Percentiles rank a stretch among this genome's conserved stretches.
These are phyloP conservation scores for Dolichomitus sp. DNA, from an alignment of 2,888 invertebrate genomes.

Conservation along the genomic window DNA sequence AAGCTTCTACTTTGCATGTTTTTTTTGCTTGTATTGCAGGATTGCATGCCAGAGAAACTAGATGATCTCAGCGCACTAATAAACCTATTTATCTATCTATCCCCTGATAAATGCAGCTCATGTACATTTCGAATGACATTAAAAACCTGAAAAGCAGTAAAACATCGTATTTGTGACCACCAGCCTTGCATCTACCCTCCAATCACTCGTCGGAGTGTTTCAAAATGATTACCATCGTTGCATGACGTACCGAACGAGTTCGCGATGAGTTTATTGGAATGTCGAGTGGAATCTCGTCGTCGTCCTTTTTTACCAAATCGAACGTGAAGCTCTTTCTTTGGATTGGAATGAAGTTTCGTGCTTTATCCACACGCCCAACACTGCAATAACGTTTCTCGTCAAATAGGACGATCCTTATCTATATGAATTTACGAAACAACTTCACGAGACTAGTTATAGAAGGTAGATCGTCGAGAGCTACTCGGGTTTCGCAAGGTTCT, in stretches of 20 bases:
- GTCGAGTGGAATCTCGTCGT: neutral
- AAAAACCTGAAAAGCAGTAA: too few species aligned
- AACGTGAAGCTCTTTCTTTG: neutral
- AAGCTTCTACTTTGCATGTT: too few species aligned
- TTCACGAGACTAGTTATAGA: conserved; percentile 45
- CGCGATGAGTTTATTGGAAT: neutral
- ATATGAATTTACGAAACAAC: conserved; percentile 3
- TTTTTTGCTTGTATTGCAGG: too few species aligned
- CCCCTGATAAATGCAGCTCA: too few species aligned
- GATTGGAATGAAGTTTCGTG: neutral
- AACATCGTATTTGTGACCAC: too few species aligned
- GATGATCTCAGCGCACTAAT: too few species aligned
- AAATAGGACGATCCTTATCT: neutral
- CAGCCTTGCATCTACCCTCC: too few species aligned
- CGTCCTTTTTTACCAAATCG: neutral
- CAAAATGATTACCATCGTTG: neutral
- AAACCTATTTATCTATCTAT: too few species aligned
- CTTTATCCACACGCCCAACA: neutral
- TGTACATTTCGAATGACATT: too few species aligned
- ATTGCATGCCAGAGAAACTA: too few species aligned
- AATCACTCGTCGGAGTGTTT: too few species aligned
- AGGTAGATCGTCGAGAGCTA: conserved; percentile 57
- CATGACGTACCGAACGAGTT: neutral
- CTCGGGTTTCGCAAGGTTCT: conserved; percentile 63
- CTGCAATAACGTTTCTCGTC: neutral